A percentile compares a stretch with the other conserved stretches of the same genome.
These are phyloP conservation scores for Pteropus rufus DNA, from an alignment of 2,797 vertebrate genomes.

Conservation along the genomic window DNA sequence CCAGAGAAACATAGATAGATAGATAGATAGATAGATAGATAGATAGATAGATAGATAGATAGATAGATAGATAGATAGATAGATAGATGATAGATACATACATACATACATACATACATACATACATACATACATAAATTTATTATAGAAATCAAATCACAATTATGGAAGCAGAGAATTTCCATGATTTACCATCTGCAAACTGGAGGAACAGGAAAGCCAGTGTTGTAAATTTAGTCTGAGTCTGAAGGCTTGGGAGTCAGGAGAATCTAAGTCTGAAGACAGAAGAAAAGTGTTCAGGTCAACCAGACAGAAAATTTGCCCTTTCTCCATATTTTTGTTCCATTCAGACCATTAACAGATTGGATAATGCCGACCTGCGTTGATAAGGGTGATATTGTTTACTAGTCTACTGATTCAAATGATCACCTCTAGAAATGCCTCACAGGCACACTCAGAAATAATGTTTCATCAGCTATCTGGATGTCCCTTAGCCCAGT, in stretches of 20 bases:
- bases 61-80: not conserved
- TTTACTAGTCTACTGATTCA: not conserved
- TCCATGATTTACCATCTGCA: not conserved
- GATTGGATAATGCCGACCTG: not conserved
- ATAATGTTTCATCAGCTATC: not conserved
- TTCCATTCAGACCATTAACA: not conserved
- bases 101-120: not conserved
- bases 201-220: not conserved
- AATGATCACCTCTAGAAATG: not conserved
- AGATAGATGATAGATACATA: not conserved
- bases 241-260: not conserved
- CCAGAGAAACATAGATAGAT: not conserved
- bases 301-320: not conserved
- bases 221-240: not conserved
- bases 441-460: not conserved
- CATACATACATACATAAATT: not conserved
- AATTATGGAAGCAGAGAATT: not conserved
- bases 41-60: not conserved
- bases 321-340: not conserved
- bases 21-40: not conserved
- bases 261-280: not conserved
- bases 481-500: not conserved
- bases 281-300: not conserved
- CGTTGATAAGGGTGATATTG: not conserved
- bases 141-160: not conserved